Conservation (phyloP, 2,888 invertebrate genomes). For the Watsonalla cultraria region DNA sequence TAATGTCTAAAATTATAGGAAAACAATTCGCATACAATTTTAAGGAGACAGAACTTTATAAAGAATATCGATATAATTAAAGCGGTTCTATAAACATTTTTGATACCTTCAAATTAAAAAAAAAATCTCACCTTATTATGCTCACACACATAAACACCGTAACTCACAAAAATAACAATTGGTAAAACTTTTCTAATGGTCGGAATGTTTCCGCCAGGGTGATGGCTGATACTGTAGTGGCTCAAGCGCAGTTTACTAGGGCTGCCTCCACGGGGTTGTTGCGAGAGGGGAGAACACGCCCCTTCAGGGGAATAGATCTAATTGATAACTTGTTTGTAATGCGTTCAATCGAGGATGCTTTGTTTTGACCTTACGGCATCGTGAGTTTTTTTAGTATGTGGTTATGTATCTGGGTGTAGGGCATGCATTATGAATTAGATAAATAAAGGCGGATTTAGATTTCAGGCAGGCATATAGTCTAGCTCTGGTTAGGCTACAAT, state of each 20-base stretch:
- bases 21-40: no score
- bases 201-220: slow-evolving; percentile 34
- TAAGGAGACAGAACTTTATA: no score
- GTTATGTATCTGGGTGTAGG: no score
- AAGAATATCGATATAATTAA: no score
- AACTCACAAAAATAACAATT: background rate
- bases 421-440: no score
- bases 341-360: background rate
- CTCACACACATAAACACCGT: background rate
- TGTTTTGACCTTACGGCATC: background rate
- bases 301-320: slow-evolving; percentile 20
- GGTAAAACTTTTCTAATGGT: background rate
- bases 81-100: no score
- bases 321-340: slow-evolving; percentile 19
- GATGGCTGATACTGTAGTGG: slow-evolving; percentile 40
- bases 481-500: no score
- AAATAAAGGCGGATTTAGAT: no score
- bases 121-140: background rate
- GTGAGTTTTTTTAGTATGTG: background rate
- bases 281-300: slow-evolving; percentile 17
- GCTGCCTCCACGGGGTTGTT: slow-evolving; percentile 18
- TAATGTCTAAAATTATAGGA: no score
- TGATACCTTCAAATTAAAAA: no score
- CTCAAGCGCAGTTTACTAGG: slow-evolving; percentile 46
- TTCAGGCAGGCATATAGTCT: no score